Evolutionary conservation across 2,113 vertebrate genomes (phyloP).

Genomic region (Indri indri): DNA sequence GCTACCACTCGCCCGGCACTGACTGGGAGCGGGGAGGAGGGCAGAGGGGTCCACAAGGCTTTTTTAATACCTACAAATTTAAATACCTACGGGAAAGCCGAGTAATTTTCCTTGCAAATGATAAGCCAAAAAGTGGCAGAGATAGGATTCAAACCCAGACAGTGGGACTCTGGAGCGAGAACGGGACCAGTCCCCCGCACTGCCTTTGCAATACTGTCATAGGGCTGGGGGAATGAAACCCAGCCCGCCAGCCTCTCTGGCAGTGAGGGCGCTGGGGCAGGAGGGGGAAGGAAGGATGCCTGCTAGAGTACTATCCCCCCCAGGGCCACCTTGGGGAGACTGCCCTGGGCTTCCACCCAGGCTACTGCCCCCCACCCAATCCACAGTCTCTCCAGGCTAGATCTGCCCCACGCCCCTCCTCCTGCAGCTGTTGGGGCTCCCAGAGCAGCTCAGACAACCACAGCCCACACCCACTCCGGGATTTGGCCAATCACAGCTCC

Average conservation of each 20-base stretch:
- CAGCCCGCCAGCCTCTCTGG: background rate
- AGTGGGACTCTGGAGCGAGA: background rate
- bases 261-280: background rate
- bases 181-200: no score
- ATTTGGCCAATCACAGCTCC: background rate
- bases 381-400: background rate
- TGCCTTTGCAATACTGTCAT: background rate
- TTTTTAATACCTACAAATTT: background rate
- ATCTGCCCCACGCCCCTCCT: background rate
- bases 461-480: background rate
- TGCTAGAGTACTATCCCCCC: background rate
- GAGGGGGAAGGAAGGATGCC: background rate
- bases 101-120: background rate
- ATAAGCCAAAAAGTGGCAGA: background rate
- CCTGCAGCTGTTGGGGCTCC: background rate
- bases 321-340: no score
- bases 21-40: accelerated
- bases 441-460: background rate
- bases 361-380: background rate
- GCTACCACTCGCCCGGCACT: background rate
- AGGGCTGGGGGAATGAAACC: background rate
- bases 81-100: background rate
- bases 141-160: background rate
- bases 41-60: background rate
- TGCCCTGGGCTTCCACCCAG: background rate